Base-by-base conservation (phyloP, 2,888 invertebrate species). In the Aproaerema taeniolella region DNA sequence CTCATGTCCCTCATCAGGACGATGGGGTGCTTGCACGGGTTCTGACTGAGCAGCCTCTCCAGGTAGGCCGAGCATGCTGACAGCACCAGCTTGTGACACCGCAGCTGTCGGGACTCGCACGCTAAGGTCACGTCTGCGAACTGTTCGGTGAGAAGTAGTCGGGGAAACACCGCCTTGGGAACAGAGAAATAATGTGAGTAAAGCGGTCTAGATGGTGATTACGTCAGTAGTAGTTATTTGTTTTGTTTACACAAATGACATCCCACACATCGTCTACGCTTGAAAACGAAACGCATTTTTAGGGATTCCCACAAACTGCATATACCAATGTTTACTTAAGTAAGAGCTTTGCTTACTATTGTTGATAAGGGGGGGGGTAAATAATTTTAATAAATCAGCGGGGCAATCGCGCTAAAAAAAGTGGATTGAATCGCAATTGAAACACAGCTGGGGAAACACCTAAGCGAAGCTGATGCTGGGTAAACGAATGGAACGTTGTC, bases 61-160 rank as follows among this genome's bases (percentile, higher is more conserved):
- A 95, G 92, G 72, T 95, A 95, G 1, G 93, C 92, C 24, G 94
- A 94, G 77, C 95, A 95, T 0, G 95, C 94, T 0, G 95, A 94
- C 43, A 95, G 73, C 17, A 95, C 94, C 47, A 95, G 89, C 60
- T 95, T 95, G 88, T 96, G 96, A 67, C 96, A 96, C 53, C 95
- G 92, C 50, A 94, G 83, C 72, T 94, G 94, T 25, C 93, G 90
- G 0, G 94, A 95, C 72, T 96, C 96, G 66, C 95, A 95, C 2
- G 95, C 95, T 37, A 96, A 74, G 0, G 96, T 96, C 34, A 95
- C 95, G 75, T 96, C 96, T 0, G 95, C 95, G 66, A 96, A 95
- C 67, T 93, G 91, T 67, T 94, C 93, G n/a, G 91, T 90, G 13
- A 91, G 90, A 6, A 94, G 87, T 10, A 94, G 85, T 8, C 92